Evolutionary conservation across 2,888 invertebrate genomes (phyloP), one percentile per base, ranked within the genome.

Genomic region (Cinara cedri): DNA sequence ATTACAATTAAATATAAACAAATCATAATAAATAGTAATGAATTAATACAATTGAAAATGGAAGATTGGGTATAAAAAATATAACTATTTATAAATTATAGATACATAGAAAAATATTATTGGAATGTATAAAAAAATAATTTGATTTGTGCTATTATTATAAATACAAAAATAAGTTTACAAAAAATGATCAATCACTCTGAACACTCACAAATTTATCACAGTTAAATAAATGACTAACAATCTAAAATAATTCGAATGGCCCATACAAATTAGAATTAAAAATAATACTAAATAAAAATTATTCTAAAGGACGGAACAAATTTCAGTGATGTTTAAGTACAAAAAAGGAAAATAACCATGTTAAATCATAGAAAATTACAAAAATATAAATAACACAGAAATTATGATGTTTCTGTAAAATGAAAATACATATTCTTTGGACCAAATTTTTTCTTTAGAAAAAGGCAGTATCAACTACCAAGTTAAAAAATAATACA

Each of bases 191-290:
- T 66, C 34, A 66, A 46, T 10, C 46, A 55, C 21, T 76, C 60
- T 19, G n/a, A 54, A 76, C 24, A 55, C 75, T 74, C 42, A 76
- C 74, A 68, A 78, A 60, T 78, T 60, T 78, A 78, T 78, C 76
- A 78, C 76, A 78, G 76, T 78, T 78, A 66, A 49, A 57, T 68
- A 78, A 78, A 68, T 60, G 21, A 68, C 49, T 78, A 78, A 72
- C 49, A 51, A 60, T 60, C 46, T 68, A 78, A 78, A 66, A 46
- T 76, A 55, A 76, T 55, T 46, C 76, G 60, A 78, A 78, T 78
- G 76, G 76, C 68, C 49, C 68, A n/a, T 21, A 46, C 21, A 46
- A 57, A 66, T 65, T 54, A 16, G n/a, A 57, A 68, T 57, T 42
- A 57, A 34, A 34, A 34, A 34, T 42, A 49, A 78, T 6, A 74